These are phyloP conservation scores for Semicossyphus pulcher DNA, from an alignment of 2,113 vertebrate species.

Conservation along the genomic window DNA sequence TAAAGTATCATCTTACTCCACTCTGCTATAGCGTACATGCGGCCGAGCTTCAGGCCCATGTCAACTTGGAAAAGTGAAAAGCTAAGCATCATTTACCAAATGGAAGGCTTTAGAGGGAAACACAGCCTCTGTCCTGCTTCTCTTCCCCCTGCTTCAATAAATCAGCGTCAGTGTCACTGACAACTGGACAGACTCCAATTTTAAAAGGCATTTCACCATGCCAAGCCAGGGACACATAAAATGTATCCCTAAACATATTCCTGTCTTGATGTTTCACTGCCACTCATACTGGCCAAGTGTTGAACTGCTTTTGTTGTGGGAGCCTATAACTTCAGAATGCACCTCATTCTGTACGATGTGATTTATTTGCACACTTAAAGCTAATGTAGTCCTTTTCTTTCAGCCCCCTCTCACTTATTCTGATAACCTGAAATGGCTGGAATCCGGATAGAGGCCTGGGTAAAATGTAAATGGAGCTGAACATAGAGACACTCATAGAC, in stretches of 20 bases:
- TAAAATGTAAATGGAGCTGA: conserved; percentile 2
- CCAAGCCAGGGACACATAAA: conserved; percentile 50
- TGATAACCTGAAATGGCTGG: conserved; percentile 9
- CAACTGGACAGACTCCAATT: conserved; percentile 66
- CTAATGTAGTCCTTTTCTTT: conserved; percentile 19
- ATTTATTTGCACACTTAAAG: conserved; percentile 53
- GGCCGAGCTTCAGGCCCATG: conserved; percentile 36
- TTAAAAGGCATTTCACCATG: conserved; percentile 58
- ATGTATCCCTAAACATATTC: conserved; percentile 48
- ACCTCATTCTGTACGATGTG: conserved; percentile 12
- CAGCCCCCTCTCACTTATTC: not conserved
- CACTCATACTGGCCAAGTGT: conserved; percentile 50
- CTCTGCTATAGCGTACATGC: conserved; percentile 30
- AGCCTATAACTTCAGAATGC: conserved; percentile 49
- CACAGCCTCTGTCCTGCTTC: conserved; percentile 30
- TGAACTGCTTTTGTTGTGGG: conserved; percentile 55
- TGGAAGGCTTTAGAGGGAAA: conserved; percentile 63
- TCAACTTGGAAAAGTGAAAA: conserved; percentile 48
- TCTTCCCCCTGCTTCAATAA: conserved; percentile 49
- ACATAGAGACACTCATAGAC: not conserved
- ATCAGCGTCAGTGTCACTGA: conserved; percentile 66
- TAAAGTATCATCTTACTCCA: conserved; percentile 14
- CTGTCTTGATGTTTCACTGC: conserved; percentile 46
- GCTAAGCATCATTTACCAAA: conserved; percentile 70
- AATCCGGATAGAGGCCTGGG: not conserved